These are phyloP conservation scores for Oncorhynchus masou DNA, from an alignment of 2,113 vertebrate genomes.

Conservation along the genomic window DNA sequence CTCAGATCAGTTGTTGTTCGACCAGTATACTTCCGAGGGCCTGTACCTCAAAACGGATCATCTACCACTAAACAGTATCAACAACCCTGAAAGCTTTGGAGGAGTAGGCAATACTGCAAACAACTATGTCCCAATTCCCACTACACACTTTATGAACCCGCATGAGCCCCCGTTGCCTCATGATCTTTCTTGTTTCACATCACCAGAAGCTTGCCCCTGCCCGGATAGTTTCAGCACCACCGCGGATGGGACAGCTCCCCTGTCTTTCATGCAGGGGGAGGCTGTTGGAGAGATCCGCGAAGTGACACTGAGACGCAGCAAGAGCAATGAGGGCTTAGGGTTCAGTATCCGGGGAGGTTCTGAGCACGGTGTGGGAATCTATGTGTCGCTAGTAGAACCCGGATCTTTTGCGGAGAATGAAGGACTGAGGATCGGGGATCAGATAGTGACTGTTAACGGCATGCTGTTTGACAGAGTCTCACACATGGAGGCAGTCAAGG, in stretches of 20 bases:
- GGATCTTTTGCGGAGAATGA: constrained; percentile 88
- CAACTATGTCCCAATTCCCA: constrained; percentile 25
- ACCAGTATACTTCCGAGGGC: constrained; percentile 92
- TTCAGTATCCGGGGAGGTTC: constrained; percentile 94
- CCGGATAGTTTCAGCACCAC: constrained; percentile 51
- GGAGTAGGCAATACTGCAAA: constrained; percentile 18
- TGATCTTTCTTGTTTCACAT: constrained; percentile 2
- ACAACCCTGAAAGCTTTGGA: constrained; percentile 34
- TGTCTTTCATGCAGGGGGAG: constrained; percentile 31
- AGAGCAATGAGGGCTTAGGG: constrained; percentile 87
- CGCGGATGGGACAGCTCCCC: constrained; percentile 51
- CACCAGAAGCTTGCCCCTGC: constrained; percentile 8
- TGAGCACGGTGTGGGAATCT: constrained; percentile 93
- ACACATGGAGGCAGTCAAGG: constrained; percentile 91
- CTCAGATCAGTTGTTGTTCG: constrained; percentile 92
- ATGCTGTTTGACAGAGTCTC: constrained; percentile 81
- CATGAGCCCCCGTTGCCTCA: constrained; percentile 26
- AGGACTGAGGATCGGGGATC: constrained; percentile 88
- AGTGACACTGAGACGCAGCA: constrained; percentile 82
- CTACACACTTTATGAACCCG: constrained; percentile 18
- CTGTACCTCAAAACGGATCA: constrained; percentile 77
- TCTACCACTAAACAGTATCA: constrained; percentile 47
- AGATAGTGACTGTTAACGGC: constrained; percentile 88
- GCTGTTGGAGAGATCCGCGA: constrained; percentile 72
- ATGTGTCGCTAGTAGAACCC: constrained; percentile 90